Base-by-base conservation (phyloP, 2,888 invertebrate species). In the Drosophila dives region DNA sequence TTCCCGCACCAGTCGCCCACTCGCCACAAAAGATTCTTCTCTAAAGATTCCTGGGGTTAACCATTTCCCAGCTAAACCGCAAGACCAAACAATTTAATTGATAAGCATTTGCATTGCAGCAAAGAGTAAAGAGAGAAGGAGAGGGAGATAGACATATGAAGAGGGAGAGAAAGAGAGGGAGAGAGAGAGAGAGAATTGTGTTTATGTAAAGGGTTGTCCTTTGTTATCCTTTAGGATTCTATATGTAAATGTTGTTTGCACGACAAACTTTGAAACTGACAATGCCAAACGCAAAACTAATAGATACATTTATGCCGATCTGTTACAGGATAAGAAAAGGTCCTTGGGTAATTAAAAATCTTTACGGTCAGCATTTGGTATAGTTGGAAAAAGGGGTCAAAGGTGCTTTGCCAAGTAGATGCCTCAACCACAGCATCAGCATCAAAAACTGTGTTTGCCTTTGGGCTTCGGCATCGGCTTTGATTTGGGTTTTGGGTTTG, bases 171-270 rank as follows among this genome's bases (percentile, higher is more conserved):
- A 11, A 42, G n/a, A n/a, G 23, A 0, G 2, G 11, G 23, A 42
- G 50, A 0, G 23, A 0, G 2, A 12, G 23, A 42, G 50, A 0
- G 4, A 11, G 17, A 42, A 17, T 2, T 17, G 29, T 23, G 42
- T 55, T 34, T 17, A 29, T 34, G 23, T 11, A 55, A 74, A 54
- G 83, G 83, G 81, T 83, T 76, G 72, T 59, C 42, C 53, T 38
- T 66, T 62, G 63, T 65, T 59, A 49, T 29, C 17, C 36, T 17
- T 23, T 38, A 58, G 48, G 74, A 74, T 79, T 72, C 65, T 42
- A 32, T 76, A 82, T 85, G 87, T 60, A 63, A 86, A 85, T 85
- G 74, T 73, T 85, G 84, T 85, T 85, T 85, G 85, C 84, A 69
- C 80, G 77, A 87, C 82, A 85, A 87, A 85, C 83, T 79, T 75